phyloP scores from a whole-genome alignment of 2,113 vertebrate species.

The Jacana jacana region DNA sequence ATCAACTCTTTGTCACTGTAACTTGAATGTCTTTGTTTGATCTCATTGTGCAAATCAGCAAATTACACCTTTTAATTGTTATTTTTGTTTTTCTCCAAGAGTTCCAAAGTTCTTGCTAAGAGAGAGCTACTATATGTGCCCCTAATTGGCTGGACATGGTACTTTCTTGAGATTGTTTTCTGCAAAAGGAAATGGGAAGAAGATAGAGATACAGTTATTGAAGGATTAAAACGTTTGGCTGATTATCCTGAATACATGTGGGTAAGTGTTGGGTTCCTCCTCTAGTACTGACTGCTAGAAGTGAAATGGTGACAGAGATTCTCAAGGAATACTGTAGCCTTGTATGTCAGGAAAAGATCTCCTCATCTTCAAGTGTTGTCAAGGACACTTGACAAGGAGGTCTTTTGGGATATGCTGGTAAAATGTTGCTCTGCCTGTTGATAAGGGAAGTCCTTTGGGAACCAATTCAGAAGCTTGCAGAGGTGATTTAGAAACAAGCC shows the following conservation, averaged over 20 bases:
- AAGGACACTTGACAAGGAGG: not conserved
- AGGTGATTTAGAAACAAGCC: not conserved
- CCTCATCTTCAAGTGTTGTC: not conserved
- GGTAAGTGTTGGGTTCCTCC: slow-evolving; percentile 78
- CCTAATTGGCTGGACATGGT: slow-evolving; percentile 99
- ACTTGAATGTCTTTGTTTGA: not conserved
- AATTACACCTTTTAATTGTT: not conserved
- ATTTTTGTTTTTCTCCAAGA: slow-evolving; percentile 69
- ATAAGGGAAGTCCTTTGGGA: not conserved
- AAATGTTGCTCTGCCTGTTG: not conserved
- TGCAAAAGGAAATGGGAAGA: slow-evolving; percentile 98
- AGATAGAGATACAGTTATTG: slow-evolving; percentile 87
- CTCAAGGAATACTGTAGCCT: not conserved
- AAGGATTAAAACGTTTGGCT: slow-evolving; percentile 80
- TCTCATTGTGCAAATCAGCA: not conserved
- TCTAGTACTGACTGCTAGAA: not conserved
- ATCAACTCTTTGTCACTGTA: not conserved
- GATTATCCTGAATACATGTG: slow-evolving; percentile 98
- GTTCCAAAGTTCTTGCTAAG: slow-evolving; percentile 97
- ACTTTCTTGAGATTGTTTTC: slow-evolving; percentile 98
- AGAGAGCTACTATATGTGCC: slow-evolving; percentile 94
- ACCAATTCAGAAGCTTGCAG: not conserved
- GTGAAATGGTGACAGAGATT: not conserved
- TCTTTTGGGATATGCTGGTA: not conserved
- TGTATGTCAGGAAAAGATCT: not conserved